Percentiles rank a stretch among this genome's conserved stretches.
phyloP scores from a whole-genome alignment of 2,888 invertebrate genomes.

The Xiphydria camelus region DNA sequence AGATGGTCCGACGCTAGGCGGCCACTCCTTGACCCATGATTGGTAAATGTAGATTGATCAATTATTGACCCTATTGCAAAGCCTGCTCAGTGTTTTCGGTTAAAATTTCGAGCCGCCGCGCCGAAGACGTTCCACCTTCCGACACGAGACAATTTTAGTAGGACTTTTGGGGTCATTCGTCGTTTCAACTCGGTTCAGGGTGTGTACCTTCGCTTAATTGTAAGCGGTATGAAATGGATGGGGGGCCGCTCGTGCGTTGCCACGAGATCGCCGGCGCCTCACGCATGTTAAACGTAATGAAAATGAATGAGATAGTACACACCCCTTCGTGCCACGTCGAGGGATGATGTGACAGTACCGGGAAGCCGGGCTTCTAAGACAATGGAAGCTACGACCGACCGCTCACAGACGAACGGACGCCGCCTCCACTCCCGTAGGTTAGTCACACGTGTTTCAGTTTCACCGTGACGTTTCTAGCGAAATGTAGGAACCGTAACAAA shows the following conservation, averaged over 20 bases:
- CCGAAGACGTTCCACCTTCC: too few species aligned
- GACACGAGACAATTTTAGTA: too few species aligned
- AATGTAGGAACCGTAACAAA: conserved; percentile 1
- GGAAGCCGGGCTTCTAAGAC: conserved; percentile 14
- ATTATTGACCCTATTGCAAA: too few species aligned
- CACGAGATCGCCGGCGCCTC: conserved; percentile 1
- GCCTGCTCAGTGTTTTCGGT: too few species aligned
- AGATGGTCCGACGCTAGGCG: too few species aligned
- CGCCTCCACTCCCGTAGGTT: conserved; percentile 10
- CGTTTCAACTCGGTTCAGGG: too few species aligned
- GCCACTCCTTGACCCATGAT: too few species aligned
- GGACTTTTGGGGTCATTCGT: too few species aligned
- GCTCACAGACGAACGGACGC: conserved; percentile 3
- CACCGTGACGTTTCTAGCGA: background rate
- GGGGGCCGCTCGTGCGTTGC: background rate
- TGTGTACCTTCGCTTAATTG: background rate
- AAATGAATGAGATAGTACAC: conserved; percentile 39
- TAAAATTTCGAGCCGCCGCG: too few species aligned
- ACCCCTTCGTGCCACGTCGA: conserved; percentile 22
- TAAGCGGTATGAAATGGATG: conserved; percentile 1
- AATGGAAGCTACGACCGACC: conserved; percentile 12
- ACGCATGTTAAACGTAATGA: conserved; percentile 23
- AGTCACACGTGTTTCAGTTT: conserved; percentile 7
- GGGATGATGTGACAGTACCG: conserved; percentile 24
- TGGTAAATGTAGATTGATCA: too few species aligned